Evolutionary conservation across 2,888 invertebrate genomes (phyloP).

Genomic region (Notodonta dromedarius): DNA sequence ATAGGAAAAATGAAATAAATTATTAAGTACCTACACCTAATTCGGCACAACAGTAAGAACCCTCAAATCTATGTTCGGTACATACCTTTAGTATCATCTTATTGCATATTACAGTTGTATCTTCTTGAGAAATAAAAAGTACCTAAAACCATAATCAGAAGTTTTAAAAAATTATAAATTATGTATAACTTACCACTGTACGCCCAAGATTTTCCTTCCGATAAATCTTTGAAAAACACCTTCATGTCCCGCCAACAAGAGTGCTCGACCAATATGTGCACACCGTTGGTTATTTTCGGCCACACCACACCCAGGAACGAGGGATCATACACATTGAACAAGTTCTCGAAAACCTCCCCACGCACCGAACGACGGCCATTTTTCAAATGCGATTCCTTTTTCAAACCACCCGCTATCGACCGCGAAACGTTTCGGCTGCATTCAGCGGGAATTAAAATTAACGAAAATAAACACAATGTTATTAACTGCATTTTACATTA

Average conservation of each 20-base stretch:
- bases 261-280: conserved; percentile 66
- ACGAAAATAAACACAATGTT: conserved; percentile 38
- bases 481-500: conserved; percentile 46
- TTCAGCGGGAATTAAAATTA: conserved; percentile 36
- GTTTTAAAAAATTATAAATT: too few relatives aligned
- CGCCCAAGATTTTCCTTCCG: conserved; percentile 78
- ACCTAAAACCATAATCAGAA: too few relatives aligned
- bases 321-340: conserved; percentile 75
- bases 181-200: conserved; percentile 77
- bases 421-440: conserved; percentile 37
- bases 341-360: conserved; percentile 65
- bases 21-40: too few relatives aligned
- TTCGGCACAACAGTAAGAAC: too few relatives aligned
- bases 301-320: conserved; percentile 73
- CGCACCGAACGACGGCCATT: conserved; percentile 44
- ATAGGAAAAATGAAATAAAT: too few relatives aligned
- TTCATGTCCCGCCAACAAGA: conserved; percentile 75
- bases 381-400: conserved; percentile 48
- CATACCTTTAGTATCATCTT: too few relatives aligned
- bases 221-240: conserved; percentile 69
- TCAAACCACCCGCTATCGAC: conserved; percentile 38
- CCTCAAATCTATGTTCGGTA: too few relatives aligned
- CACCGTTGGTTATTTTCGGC: conserved; percentile 72
- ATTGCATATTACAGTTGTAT: too few relatives aligned
- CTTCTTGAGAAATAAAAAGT: too few relatives aligned